Conservation (phyloP, 2,113 vertebrate genomes). For the Anarrhichthys ocellatus region DNA sequence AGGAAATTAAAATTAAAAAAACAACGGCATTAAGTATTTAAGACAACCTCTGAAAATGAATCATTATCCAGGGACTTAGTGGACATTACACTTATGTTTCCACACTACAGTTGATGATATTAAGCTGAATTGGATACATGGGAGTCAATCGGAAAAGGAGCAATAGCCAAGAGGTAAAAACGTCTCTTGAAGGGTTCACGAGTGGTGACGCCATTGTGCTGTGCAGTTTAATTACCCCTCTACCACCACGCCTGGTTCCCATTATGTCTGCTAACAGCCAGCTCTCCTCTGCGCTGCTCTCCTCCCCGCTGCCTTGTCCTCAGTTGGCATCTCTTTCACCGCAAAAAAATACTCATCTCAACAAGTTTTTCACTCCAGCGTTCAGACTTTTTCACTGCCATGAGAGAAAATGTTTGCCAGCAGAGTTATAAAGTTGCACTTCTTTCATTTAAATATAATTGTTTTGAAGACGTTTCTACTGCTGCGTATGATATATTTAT, state of each 20-base stretch:
- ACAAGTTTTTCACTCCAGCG: conserved; percentile 31
- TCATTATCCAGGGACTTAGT: conserved; percentile 1
- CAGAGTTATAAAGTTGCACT: background rate
- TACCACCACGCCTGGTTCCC: conserved; percentile 73
- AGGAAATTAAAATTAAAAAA: background rate
- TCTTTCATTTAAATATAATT: conserved; percentile 9
- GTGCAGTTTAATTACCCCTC: conserved; percentile 73
- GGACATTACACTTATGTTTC: conserved; percentile 1
- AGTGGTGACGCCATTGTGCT: conserved; percentile 73
- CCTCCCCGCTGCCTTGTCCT: conserved; percentile 71
- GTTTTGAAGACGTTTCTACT: background rate
- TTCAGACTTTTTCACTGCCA: conserved; percentile 25
- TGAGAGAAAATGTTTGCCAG: conserved; percentile 3
- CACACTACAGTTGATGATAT: conserved; percentile 4
- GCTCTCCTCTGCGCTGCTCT: conserved; percentile 56
- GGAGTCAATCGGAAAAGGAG: conserved; percentile 32
- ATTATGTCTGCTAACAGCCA: conserved; percentile 74
- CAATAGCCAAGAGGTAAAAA: conserved; percentile 49
- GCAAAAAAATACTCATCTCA: conserved; percentile 50
- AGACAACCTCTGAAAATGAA: background rate
- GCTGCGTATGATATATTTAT: conserved; percentile 16
- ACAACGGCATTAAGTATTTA: background rate
- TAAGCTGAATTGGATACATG: conserved; percentile 14
- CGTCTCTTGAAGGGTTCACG: conserved; percentile 64
- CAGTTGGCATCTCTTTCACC: conserved; percentile 67